A percentile compares a stretch with the other conserved stretches of the same genome.
Conservation (phyloP, 2,888 invertebrate species). For the Salticus scenicus region DNA sequence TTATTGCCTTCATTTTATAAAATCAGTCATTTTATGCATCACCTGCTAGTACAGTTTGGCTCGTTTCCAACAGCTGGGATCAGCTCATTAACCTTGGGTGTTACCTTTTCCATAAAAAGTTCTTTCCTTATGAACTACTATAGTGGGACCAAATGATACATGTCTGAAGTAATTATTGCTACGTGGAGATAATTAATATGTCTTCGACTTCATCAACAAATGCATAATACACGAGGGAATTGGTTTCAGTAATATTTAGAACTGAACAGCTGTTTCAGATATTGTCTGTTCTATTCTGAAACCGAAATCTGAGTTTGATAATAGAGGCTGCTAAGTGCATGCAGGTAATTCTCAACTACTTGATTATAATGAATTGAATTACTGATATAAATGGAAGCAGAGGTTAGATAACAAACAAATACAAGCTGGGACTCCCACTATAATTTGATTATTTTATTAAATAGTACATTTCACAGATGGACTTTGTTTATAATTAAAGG, state of each 20-base stretch:
- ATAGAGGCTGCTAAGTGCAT: background rate
- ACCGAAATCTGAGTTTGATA: background rate
- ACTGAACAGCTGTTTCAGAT: conserved; percentile 5
- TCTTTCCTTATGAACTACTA: background rate
- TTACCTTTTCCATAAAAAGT: background rate
- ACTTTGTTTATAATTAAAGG: too few species aligned
- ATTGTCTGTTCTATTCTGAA: background rate
- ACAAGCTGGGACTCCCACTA: too few species aligned
- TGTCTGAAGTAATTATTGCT: background rate
- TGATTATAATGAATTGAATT: background rate
- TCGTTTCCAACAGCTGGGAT: background rate
- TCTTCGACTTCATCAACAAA: conserved; percentile 16
- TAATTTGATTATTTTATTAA: too few species aligned
- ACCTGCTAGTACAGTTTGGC: background rate
- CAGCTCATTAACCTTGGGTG: conserved; percentile 12
- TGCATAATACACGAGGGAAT: background rate
- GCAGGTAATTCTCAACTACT: background rate
- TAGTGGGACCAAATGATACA: background rate
- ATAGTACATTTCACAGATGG: too few species aligned
- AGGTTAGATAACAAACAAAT: too few species aligned
- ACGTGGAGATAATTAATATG: background rate
- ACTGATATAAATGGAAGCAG: background rate
- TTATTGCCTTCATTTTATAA: background rate
- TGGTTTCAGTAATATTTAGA: background rate
- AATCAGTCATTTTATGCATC: background rate